Base-by-base conservation (phyloP, 2,113 vertebrate species). In the Arenaria interpres region DNA sequence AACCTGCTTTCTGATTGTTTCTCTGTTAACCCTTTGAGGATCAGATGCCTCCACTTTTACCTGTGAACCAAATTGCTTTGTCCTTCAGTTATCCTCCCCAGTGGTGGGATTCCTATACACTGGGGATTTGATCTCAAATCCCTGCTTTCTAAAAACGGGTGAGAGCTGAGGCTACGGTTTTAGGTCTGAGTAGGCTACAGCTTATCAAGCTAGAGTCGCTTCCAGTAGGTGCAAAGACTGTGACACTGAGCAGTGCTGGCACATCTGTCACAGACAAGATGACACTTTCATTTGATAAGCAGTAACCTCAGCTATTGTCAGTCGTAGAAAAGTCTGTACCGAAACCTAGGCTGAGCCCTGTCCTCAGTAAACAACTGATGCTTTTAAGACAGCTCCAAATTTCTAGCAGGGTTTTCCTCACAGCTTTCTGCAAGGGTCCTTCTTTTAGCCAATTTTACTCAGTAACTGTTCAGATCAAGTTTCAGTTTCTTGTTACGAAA, bases 231-330 rank as follows among this genome's bases (percentile, higher is more conserved):
- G 97, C 91, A 94, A 96, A 96, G 93, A 88, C 94, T 66, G 5
- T 94, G 95, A 97, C 87, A 91, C 95, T 96, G 89, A 97, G 91
- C 97, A 97, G 96, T 71, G 87, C 93, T 95, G 94, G 89, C 95
- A 74, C 5, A 0, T 91, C 95, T 96, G 96, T 96, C 89, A 89
- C 14, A 5, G 89, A 76, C 89, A 96, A 93, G 94, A 96, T 94
- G 91, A 94, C 96, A 91, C 94, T 95, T 96, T 76, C 41, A 25
- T 94, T 92, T 91, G 97, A 97, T 97, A 97, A 97, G 95, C 74
- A 74, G 74, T 62, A 91, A 41, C 67, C 43, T 93, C 39, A 4
- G 89, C 94, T 96, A 96, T 96, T 85, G 91, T 91, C 57, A 2
- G 66, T 81, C 0, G 0, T 60, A 50, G 86, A 76, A 85, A 78